Evolutionary conservation across 2,888 invertebrate genomes (phyloP).

Genomic region (Lepidochrysops patricia): DNA sequence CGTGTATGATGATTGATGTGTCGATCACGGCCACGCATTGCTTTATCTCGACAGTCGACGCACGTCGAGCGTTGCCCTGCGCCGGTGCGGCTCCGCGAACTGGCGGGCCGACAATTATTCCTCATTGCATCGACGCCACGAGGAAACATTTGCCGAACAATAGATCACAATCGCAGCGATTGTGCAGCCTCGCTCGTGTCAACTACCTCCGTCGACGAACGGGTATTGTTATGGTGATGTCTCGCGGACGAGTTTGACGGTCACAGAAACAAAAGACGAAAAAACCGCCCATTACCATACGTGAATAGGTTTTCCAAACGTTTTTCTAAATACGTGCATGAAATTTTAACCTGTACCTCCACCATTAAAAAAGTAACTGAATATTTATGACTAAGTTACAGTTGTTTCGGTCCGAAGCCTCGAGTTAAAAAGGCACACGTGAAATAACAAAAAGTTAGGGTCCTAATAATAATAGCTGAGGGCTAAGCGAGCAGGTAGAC

Average conservation of each 20-base stretch:
- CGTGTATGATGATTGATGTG: slow-evolving; percentile 30
- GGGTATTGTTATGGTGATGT: slow-evolving; percentile 66
- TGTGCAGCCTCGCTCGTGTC: slow-evolving; percentile 51
- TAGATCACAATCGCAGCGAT: slow-evolving; percentile 60
- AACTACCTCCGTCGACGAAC: slow-evolving; percentile 56
- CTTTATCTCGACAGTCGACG: slow-evolving; percentile 30
- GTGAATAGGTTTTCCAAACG: slow-evolving; percentile 12
- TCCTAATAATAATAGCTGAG: slow-evolving; percentile 44
- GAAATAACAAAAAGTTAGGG: slow-evolving; percentile 14
- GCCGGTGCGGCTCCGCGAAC: slow-evolving; percentile 39
- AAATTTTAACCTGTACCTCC: slow-evolving; percentile 16
- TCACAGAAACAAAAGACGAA: slow-evolving; percentile 51
- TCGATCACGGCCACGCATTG: slow-evolving; percentile 40
- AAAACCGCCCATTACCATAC: slow-evolving; percentile 40
- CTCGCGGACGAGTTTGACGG: slow-evolving; percentile 48
- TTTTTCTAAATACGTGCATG: slow-evolving; percentile 31
- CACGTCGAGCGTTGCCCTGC: slow-evolving; percentile 42
- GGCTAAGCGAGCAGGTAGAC: slow-evolving; percentile 60
- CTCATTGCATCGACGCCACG: slow-evolving; percentile 34
- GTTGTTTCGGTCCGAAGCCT: not conserved
- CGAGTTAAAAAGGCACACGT: not conserved
- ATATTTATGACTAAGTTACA: not conserved
- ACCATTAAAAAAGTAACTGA: slow-evolving; percentile 37
- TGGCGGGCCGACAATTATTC: slow-evolving; percentile 38
- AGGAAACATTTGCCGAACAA: slow-evolving; percentile 45